phyloP scores from a whole-genome alignment of 2,113 vertebrate genomes.

The Rynchops niger region DNA sequence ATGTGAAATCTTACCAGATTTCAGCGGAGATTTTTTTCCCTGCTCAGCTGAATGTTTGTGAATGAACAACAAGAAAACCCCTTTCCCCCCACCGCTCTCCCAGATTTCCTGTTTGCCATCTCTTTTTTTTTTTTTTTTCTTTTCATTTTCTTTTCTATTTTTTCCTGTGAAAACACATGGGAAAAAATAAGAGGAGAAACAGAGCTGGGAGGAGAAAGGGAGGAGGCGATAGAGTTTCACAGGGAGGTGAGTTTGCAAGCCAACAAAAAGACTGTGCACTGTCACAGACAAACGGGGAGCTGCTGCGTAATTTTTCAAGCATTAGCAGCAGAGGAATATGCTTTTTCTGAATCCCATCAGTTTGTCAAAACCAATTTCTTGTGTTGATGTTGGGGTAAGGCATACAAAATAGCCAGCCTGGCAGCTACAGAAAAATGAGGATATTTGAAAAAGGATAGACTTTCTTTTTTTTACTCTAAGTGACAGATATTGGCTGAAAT shows the following conservation, averaged over 20 bases:
- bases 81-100: not conserved
- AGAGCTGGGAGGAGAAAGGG: not conserved
- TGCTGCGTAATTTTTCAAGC: conserved; percentile 22
- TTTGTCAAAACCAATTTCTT: conserved; percentile 20
- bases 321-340: not conserved
- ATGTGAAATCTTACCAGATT: not conserved
- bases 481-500: not conserved
- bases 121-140: not conserved
- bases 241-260: not conserved
- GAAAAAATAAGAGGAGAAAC: not conserved
- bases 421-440: not conserved
- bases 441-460: not conserved
- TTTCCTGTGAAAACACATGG: not conserved
- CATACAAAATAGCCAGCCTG: not conserved
- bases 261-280: not conserved
- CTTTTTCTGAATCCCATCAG: not conserved
- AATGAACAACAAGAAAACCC: not conserved
- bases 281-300: not conserved
- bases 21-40: not conserved
- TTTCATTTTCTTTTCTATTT: not conserved
- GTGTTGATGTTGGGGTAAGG: not conserved
- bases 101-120: not conserved
- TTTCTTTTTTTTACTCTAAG: not conserved
- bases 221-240: not conserved
- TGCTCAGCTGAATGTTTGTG: not conserved